Evolutionary conservation across 2,113 vertebrate species (phyloP).

Genomic region (Puntigrus tetrazona): DNA sequence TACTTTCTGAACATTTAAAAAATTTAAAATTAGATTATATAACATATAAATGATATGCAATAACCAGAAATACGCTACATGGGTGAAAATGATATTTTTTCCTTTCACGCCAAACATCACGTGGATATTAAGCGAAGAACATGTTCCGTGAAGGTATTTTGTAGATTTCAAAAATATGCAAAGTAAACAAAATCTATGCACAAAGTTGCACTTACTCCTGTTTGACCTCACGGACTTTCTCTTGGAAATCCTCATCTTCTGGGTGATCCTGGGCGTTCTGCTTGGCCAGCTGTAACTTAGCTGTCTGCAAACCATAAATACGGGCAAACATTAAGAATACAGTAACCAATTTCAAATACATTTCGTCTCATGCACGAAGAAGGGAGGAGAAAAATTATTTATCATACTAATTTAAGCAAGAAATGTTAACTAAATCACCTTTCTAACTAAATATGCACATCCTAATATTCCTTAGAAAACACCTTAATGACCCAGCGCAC

Average conservation of each 20-base stretch:
- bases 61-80: too few species aligned
- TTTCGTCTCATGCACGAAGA: background rate
- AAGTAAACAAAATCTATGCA: background rate
- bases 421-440: background rate
- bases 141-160: too few species aligned
- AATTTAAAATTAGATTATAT: too few species aligned
- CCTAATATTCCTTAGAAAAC: background rate
- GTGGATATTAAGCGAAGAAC: too few species aligned
- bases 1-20: too few species aligned
- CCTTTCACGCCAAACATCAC: too few species aligned
- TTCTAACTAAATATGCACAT: background rate
- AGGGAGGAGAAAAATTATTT: background rate
- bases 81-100: too few species aligned
- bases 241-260: conserved; percentile 73
- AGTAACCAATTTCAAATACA: background rate
- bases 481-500: background rate
- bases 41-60: too few species aligned
- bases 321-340: background rate
- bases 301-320: conserved; percentile 74
- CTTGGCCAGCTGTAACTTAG: conserved; percentile 84
- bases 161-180: background rate
- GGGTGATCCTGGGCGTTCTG: conserved; percentile 85
- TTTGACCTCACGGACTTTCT: conserved; percentile 81
- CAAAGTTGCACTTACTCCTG: conserved; percentile 78
- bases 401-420: background rate